phyloP scores from a whole-genome alignment of 2,113 vertebrate genomes.

The Lethenteron reissneri region DNA sequence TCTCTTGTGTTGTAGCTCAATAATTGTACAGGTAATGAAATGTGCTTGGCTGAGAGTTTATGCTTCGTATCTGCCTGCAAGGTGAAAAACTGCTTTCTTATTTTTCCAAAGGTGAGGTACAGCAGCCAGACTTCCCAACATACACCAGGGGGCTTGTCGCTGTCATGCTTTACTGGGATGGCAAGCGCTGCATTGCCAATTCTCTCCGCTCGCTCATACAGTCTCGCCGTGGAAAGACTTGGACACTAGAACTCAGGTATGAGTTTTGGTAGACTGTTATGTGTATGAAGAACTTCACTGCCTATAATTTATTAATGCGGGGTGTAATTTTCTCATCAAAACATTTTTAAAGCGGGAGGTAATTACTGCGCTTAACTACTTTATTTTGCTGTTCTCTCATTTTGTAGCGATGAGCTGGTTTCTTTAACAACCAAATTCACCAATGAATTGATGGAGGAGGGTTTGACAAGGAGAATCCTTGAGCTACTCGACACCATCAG shows the following conservation, averaged over 20 bases:
- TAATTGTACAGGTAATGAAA: too few relatives aligned
- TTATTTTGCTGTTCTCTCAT: neutral
- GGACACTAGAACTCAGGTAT: conserved; percentile 1
- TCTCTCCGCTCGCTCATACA: conserved; percentile 3
- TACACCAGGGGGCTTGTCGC: conserved; percentile 1
- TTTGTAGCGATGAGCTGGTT: neutral
- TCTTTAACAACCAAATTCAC: neutral
- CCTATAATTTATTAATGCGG: too few relatives aligned
- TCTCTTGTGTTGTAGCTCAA: too few relatives aligned
- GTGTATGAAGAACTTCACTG: too few relatives aligned
- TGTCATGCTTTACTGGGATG: conserved; percentile 5
- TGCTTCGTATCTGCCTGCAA: too few relatives aligned
- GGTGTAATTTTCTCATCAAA: too few relatives aligned
- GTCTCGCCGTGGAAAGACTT: neutral
- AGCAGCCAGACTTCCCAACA: neutral
- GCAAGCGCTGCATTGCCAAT: conserved; percentile 1
- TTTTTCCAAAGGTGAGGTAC: neutral
- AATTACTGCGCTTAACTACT: too few relatives aligned
- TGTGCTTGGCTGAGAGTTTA: too few relatives aligned
- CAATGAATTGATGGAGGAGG: conserved; percentile 1
- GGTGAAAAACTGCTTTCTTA: too few relatives aligned
- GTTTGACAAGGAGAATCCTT: neutral
- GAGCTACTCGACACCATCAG: neutral
- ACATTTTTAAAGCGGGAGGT: too few relatives aligned
- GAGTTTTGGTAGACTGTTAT: neutral